Percentiles rank a stretch among this genome's conserved stretches.
Conservation (phyloP, 2,113 vertebrate species). For the Tapirus terrestris region DNA sequence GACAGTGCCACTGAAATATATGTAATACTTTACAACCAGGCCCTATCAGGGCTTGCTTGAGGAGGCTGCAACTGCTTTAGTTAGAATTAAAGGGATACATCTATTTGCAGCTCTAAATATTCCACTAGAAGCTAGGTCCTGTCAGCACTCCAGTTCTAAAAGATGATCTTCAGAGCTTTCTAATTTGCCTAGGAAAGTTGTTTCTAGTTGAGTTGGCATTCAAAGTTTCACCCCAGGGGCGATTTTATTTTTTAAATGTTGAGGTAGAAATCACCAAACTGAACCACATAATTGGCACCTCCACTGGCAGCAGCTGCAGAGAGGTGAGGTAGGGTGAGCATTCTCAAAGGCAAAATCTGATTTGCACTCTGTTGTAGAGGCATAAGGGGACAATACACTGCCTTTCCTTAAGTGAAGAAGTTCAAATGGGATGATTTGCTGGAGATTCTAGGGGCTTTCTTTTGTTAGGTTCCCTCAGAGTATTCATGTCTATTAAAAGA, state of each 20-base stretch:
- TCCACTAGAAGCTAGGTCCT: slow-evolving; percentile 51
- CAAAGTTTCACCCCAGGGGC: background rate
- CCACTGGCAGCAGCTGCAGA: background rate
- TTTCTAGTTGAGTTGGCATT: slow-evolving; percentile 39
- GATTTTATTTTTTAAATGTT: slow-evolving; percentile 51
- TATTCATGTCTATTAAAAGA: slow-evolving; percentile 22
- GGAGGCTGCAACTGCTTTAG: background rate
- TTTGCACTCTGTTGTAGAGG: background rate
- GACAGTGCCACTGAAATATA: background rate
- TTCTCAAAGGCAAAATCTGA: background rate
- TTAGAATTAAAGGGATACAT: slow-evolving; percentile 36
- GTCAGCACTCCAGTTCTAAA: slow-evolving; percentile 36
- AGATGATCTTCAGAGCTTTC: slow-evolving; percentile 50
- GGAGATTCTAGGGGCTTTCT: background rate
- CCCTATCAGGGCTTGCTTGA: background rate
- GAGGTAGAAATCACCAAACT: slow-evolving; percentile 13
- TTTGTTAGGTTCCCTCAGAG: background rate
- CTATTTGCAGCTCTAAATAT: slow-evolving; percentile 64
- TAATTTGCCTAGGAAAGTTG: background rate
- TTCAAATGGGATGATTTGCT: background rate
- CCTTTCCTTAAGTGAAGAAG: background rate
- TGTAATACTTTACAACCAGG: background rate
- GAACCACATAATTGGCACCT: background rate
- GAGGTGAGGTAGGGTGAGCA: background rate
- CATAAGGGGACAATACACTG: background rate